Percentiles rank a stretch among this genome's conserved stretches.
phyloP scores from a whole-genome alignment of 2,113 vertebrate genomes.

The Lagopus leucura region DNA sequence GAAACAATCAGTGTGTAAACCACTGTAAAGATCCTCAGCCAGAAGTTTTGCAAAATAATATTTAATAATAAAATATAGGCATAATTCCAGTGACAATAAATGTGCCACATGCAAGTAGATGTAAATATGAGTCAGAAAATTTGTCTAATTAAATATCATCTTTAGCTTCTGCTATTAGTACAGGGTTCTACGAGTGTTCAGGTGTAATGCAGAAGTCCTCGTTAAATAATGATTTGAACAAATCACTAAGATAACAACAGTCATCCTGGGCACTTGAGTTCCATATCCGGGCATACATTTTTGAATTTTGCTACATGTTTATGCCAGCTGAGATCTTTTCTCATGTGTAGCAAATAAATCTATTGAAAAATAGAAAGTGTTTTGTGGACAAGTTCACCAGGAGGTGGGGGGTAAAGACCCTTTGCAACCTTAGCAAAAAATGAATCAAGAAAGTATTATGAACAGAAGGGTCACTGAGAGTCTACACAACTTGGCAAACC shows the following conservation, averaged over 20 bases:
- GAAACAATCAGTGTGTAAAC: neutral
- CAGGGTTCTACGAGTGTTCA: neutral
- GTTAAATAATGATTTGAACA: neutral
- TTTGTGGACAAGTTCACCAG: neutral
- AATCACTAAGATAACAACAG: neutral
- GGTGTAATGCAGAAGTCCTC: neutral
- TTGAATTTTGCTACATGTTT: neutral
- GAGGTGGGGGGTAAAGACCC: neutral
- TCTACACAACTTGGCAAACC: neutral
- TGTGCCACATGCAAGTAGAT: neutral
- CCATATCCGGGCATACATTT: neutral
- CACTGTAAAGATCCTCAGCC: neutral
- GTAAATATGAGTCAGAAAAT: neutral
- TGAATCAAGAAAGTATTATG: neutral
- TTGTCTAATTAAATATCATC: neutral
- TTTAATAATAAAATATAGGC: neutral
- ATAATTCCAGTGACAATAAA: neutral
- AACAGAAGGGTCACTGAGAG: constrained; percentile 20
- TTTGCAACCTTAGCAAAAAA: neutral
- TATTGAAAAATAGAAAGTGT: neutral
- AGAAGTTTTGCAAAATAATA: neutral
- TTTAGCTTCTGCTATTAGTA: neutral
- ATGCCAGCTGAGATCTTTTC: neutral
- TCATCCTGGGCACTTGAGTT: neutral
- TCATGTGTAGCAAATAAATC: neutral